Base-by-base conservation (phyloP, 2,888 invertebrate genomes). In the Volucella zonaria region DNA sequence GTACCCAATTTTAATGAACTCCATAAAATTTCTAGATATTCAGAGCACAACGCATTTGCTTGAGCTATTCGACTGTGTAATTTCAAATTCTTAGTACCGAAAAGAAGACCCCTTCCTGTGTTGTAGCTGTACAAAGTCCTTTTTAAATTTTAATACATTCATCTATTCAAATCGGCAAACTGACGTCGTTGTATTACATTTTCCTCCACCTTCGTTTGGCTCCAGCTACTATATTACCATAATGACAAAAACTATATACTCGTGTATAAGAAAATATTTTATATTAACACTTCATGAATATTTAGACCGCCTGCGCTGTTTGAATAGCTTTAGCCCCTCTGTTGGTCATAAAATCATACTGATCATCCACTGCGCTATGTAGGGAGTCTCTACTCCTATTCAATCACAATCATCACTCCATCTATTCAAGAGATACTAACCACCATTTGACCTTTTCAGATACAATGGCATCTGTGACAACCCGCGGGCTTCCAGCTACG, bases 261-360 rank as follows among this genome's bases (percentile, higher is more conserved):
- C 31, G 31, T 31, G 1, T 31, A 6, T 31, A 62, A 64, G 43
- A 68, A 79, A 79, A 83, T 79, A 71, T 83, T 83, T 71, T 74
- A 82, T 83, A 83, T 83, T 83, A 79, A 83, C 83, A 83, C 75
- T 80, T 80, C 83, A 83, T 83, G 83, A 83, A 83, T 83, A 83
- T 83, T 83, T 75, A 83, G 83, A 70, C 10, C 14, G 14, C 9
- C 10, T 14, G n/a, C 10, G n/a, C 14, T 58, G 31, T 74, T 52
- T 51, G 15, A 47, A 61, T 73, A 47, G 14, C 14, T 58, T 58
- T 51, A 18, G 52, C 54, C 45, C 52, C 42, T 9, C 38, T 31
- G 38, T 58, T 58, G 75, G 75, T 66, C 75, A 79, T 75, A 70
- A 70, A 79, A 79, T 75, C 52, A 15, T 75, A 51, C 68, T 70